These are phyloP conservation scores for Zosterops hypoxanthus DNA, from an alignment of 2,113 vertebrate genomes.

Conservation along the genomic window DNA sequence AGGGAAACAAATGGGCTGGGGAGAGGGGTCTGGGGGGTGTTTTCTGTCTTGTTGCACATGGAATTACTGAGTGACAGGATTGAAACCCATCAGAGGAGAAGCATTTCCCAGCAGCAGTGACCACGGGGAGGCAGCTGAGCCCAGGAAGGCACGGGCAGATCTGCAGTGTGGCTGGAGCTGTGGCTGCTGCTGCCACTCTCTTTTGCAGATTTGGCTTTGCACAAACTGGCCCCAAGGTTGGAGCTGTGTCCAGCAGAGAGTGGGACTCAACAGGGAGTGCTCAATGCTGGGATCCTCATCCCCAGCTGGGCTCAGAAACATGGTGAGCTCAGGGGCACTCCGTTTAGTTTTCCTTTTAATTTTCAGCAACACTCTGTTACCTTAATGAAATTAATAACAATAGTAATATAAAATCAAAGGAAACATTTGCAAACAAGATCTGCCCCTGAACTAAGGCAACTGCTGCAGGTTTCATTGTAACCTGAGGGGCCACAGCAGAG, in stretches of 20 bases:
- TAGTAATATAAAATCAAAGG: neutral
- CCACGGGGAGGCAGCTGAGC: conserved; percentile 27
- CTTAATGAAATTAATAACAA: neutral
- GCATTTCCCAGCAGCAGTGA: conserved; percentile 34
- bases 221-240: neutral
- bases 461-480: neutral
- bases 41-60: neutral
- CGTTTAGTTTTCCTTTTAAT: neutral
- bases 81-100: conserved; percentile 21
- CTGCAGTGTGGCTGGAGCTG: neutral
- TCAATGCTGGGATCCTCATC: neutral
- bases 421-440: neutral
- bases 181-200: neutral
- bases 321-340: rapidly evolving
- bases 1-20: neutral
- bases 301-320: neutral
- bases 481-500: neutral
- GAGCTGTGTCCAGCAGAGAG: neutral
- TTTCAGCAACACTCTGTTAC: neutral
- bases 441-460: neutral
- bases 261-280: neutral
- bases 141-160: neutral
- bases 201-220: neutral
- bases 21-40: neutral
- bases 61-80: conserved; percentile 3